Conservation (phyloP, 2,797 vertebrate species). For the Amblyopsis hoosieri region DNA sequence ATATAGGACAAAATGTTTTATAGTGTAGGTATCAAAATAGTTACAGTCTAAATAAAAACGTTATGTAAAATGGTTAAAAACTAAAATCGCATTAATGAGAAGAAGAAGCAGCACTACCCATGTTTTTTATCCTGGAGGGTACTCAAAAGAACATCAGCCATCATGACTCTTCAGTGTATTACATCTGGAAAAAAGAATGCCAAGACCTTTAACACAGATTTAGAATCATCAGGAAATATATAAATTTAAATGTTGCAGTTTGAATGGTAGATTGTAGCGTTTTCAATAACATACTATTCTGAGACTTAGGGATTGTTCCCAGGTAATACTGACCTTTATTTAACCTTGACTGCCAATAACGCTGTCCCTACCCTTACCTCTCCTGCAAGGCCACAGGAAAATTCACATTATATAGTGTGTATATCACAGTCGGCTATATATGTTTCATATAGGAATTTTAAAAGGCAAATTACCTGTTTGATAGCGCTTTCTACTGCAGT, state of each 20-base stretch:
- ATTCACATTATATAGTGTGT: neutral
- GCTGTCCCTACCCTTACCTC: neutral
- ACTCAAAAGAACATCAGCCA: neutral
- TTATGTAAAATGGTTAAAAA: too few relatives aligned
- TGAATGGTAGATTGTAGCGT: neutral
- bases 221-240: conserved; percentile 1
- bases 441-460: too few relatives aligned
- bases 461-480: conserved; percentile 34
- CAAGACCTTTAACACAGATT: conserved; percentile 68
- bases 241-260: neutral
- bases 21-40: too few relatives aligned
- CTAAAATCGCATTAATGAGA: too few relatives aligned
- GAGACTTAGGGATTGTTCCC: conserved; percentile 39
- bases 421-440: too few relatives aligned
- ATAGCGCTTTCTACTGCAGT: conserved; percentile 32
- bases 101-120: too few relatives aligned
- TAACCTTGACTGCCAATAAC: neutral
- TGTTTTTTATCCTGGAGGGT: neutral
- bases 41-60: too few relatives aligned
- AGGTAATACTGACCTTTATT: conserved; percentile 49
- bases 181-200: conserved; percentile 69
- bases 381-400: conserved; percentile 1
- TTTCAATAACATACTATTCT: conserved; percentile 54
- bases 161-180: conserved; percentile 33
- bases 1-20: too few relatives aligned